Evolutionary conservation across 1,140 invertebrate species (phyloP).

Genomic region (Trichoplusia ni): DNA sequence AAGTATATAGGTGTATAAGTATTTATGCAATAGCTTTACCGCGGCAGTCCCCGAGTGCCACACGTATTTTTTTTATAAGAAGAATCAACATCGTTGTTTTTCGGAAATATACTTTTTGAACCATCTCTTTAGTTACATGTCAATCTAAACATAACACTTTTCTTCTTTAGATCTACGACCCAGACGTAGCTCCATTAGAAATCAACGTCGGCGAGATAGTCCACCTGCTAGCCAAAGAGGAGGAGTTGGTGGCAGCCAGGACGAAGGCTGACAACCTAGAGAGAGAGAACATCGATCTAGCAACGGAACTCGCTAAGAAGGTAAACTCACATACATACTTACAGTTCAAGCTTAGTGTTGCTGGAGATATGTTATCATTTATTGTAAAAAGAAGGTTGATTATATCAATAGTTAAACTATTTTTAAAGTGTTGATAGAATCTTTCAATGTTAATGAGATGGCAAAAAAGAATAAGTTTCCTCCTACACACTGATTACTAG

Average conservation of each 20-base stretch:
- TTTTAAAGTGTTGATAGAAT: too few species aligned
- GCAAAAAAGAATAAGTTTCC: too few species aligned
- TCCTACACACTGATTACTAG: too few species aligned
- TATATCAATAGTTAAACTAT: too few species aligned
- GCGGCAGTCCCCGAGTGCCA: too few species aligned
- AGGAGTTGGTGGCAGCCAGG: conserved; percentile 93
- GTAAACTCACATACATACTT: conserved; percentile 40
- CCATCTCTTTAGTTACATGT: too few species aligned
- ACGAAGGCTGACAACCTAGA: conserved; percentile 94
- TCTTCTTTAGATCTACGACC: conserved; percentile 84
- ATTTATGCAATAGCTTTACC: too few species aligned
- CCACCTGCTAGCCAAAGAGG: conserved; percentile 95
- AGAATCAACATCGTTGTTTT: too few species aligned
- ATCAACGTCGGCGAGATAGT: conserved; percentile 97
- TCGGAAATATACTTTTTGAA: too few species aligned
- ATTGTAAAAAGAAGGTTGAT: not conserved
- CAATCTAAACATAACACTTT: not conserved
- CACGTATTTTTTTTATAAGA: too few species aligned
- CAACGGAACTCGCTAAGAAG: conserved; percentile 93
- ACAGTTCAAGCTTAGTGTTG: not conserved
- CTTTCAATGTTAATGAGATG: too few species aligned
- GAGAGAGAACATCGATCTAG: conserved; percentile 93
- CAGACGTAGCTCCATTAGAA: conserved; percentile 91
- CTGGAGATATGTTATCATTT: conserved; percentile 1
- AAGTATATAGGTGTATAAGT: too few species aligned